Evolutionary conservation across 1,140 invertebrate genomes (phyloP).

Genomic region (Lithobius niger): DNA sequence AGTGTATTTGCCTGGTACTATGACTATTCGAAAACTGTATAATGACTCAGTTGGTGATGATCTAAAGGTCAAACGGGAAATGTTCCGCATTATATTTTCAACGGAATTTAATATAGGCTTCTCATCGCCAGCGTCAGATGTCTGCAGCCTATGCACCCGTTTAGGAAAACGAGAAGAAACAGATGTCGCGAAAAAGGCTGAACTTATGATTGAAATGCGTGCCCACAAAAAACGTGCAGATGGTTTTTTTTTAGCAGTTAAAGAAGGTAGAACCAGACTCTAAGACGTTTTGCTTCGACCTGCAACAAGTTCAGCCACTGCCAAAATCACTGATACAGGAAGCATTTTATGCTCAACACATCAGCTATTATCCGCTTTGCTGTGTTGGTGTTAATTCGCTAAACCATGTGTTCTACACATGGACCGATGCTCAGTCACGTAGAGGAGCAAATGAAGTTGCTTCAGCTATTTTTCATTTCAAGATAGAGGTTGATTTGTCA

Average conservation of each 20-base stretch:
- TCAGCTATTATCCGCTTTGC: slow-evolving; percentile 13
- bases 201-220: slow-evolving; percentile 16
- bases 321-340: slow-evolving; percentile 24
- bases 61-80: slow-evolving; percentile 15
- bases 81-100: slow-evolving; percentile 15
- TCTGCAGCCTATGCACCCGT: slow-evolving; percentile 19
- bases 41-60: slow-evolving; percentile 3
- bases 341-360: slow-evolving; percentile 26
- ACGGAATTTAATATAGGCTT: slow-evolving; percentile 19
- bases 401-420: not conserved
- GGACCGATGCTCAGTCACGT: not conserved
- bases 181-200: slow-evolving; percentile 10
- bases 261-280: slow-evolving; percentile 20
- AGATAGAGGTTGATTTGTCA: not conserved
- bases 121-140: slow-evolving; percentile 16
- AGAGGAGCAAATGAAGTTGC: not conserved
- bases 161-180: slow-evolving; percentile 17
- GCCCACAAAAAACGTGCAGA: slow-evolving; percentile 23
- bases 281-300: slow-evolving; percentile 26
- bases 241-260: slow-evolving; percentile 24
- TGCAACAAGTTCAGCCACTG: slow-evolving; percentile 28
- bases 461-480: not conserved
- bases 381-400: not conserved
- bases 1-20: slow-evolving; percentile 12
- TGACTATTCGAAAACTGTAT: slow-evolving; percentile 13